Base-by-base conservation (phyloP, 2,888 invertebrate species). In the Parochlus steinenii region DNA sequence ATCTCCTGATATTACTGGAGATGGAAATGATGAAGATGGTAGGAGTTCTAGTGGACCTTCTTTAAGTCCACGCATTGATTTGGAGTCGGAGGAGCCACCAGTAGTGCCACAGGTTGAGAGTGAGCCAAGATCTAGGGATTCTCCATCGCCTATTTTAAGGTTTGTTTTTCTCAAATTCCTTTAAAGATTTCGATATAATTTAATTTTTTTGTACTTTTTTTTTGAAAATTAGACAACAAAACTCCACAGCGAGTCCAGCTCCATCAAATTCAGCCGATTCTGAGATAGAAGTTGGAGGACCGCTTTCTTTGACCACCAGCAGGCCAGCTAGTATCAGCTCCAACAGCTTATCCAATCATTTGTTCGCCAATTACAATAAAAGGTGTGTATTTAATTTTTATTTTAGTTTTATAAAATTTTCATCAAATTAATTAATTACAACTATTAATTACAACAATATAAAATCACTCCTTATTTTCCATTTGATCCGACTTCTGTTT, bases 311-410 rank as follows among this genome's bases (percentile, higher is more conserved):
- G 40, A 55, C 56, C 39, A 39, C 42, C 12, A 69, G 73, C 10
- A 67, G 67, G 14, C 63, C 75, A n/a, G 49, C 54, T 15, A 72
- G 27, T 15, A 17, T 35, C n/a, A 35, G 14, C 4, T 5, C 26
- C 8, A 19, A 22, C 6, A 30, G 20, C 15, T 28, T 74, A 28
- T 61, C 68, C 3, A 75, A 72, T 45, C 69, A 72, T 51, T 68
- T 77, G 48, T 78, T 78, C 55, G 72, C 74, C 22, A 56, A 48
- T 46, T 69, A 69, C 44, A 61, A 58, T 39, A 67, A 68, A 43
- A 61, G 62, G 68, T 68, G 48, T 63, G 66, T 47, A 5, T 46
- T n/a, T 24, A n/a, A n/a, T n/a, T n/a, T n/a, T n/a, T n/a, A n/a
- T n/a, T n/a, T n/a, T n/a, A n/a, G n/a, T n/a, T n/a, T n/a, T n/a